These are phyloP conservation scores for Catharus minimus DNA, from an alignment of 2,113 vertebrate species.

Conservation along the genomic window DNA sequence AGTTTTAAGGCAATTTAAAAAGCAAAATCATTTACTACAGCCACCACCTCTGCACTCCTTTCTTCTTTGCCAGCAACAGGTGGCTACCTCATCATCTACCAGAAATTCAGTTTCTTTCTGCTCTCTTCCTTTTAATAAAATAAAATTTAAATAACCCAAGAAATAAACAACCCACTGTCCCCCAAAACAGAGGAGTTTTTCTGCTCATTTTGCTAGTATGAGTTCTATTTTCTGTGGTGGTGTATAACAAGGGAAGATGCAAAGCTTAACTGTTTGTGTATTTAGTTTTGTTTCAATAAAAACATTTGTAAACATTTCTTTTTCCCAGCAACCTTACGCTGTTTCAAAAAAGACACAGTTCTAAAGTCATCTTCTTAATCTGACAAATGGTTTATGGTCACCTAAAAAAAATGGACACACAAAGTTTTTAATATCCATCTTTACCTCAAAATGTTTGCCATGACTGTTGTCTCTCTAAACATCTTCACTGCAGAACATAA, in stretches of 20 bases:
- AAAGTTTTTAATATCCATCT: not conserved
- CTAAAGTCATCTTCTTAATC: not conserved
- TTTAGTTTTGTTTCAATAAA: not conserved
- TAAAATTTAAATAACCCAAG: not conserved
- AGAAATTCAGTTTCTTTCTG: not conserved
- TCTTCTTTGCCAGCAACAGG: not conserved
- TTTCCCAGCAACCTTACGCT: not conserved
- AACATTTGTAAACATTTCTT: not conserved
- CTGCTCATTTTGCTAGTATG: not conserved
- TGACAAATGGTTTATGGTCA: not conserved
- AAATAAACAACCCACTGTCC: not conserved
- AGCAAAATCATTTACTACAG: not conserved
- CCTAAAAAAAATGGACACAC: not conserved
- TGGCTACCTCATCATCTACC: not conserved
- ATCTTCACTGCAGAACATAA: not conserved
- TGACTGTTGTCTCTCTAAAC: not conserved
- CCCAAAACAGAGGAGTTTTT: not conserved
- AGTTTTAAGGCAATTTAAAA: not conserved
- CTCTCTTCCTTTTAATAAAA: not conserved
- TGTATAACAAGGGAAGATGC: not conserved
- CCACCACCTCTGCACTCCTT: not conserved
- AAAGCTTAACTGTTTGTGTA: not conserved
- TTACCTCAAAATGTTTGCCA: not conserved
- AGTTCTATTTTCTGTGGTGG: not conserved
- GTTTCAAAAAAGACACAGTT: not conserved